Percentiles rank a stretch among this genome's conserved stretches.
phyloP scores from a whole-genome alignment of 2,888 invertebrate species.

The Therioaphis trifolii region DNA sequence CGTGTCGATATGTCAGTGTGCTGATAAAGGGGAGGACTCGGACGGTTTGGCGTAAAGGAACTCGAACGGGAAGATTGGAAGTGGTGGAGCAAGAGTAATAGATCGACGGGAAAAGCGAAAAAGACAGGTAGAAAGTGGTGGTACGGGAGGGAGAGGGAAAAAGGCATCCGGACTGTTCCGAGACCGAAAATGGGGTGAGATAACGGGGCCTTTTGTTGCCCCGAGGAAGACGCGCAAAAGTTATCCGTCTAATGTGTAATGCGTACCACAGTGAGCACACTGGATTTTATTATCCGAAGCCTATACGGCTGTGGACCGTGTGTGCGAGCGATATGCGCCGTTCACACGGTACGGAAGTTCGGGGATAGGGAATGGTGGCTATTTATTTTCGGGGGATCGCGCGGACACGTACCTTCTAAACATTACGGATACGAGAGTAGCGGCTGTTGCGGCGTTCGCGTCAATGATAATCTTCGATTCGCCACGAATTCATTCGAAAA shows the following conservation, averaged over 20 bases:
- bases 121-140: background rate
- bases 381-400: background rate
- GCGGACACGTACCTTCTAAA: slow-evolving; percentile 1
- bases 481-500: background rate
- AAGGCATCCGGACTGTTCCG: background rate
- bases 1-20: too few species aligned
- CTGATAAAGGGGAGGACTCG: too few species aligned
- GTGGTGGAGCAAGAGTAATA: too few species aligned
- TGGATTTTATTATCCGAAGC: too few species aligned
- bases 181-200: background rate
- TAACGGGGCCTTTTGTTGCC: background rate
- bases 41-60: too few species aligned
- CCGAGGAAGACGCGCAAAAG: background rate
- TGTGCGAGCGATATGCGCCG: too few species aligned
- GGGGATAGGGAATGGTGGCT: too few species aligned
- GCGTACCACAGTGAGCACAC: background rate
- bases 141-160: background rate
- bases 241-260: background rate
- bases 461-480: background rate
- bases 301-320: too few species aligned
- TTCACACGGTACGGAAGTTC: too few species aligned
- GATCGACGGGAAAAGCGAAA: background rate
- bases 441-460: background rate
- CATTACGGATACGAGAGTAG: background rate
- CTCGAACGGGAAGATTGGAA: too few species aligned